These are phyloP conservation scores for Boleophthalmus pectinirostris DNA, from an alignment of 2,113 vertebrate genomes.

Conservation along the genomic window DNA sequence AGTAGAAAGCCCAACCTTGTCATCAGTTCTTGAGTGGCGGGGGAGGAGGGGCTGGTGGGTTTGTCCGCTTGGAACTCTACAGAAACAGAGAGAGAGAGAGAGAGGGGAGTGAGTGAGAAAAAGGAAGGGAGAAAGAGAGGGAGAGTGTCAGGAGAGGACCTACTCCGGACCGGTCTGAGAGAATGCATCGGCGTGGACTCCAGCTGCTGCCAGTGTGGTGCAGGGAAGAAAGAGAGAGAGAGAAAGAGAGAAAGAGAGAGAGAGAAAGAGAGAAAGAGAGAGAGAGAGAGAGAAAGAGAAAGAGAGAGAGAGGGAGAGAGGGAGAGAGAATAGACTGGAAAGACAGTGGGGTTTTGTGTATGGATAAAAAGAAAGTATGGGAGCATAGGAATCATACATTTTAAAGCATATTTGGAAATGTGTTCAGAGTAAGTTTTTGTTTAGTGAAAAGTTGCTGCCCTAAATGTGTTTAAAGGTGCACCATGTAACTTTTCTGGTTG, in stretches of 20 bases:
- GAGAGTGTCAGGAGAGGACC: constrained; percentile 51
- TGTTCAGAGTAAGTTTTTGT: neutral
- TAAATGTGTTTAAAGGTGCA: neutral
- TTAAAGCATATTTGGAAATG: neutral
- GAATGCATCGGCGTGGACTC: constrained; percentile 54
- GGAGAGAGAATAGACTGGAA: neutral
- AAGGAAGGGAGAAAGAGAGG: constrained; percentile 47
- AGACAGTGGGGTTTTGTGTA: neutral
- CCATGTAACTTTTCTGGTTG: neutral
- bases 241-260: constrained; percentile 6
- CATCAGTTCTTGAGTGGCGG: constrained; percentile 98
- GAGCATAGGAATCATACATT: neutral
- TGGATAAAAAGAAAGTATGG: neutral
- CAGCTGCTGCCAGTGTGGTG: constrained; percentile 65
- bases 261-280: neutral
- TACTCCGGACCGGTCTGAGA: constrained; percentile 57
- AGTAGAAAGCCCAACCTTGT: constrained; percentile 97
- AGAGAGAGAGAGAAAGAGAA: constrained; percentile 6
- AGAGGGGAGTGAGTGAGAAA: neutral
- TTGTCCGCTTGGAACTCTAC: constrained; percentile 85
- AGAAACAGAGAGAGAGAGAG: constrained; percentile 41
- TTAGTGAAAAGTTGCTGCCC: neutral
- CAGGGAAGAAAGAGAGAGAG: constrained; percentile 33
- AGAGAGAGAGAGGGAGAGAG: constrained; percentile 15
- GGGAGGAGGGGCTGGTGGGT: constrained; percentile 91